These are phyloP conservation scores for Hippasteria phrygiana DNA, from an alignment of 53 echinoderm and acorn worm species.

Conservation along the genomic window DNA sequence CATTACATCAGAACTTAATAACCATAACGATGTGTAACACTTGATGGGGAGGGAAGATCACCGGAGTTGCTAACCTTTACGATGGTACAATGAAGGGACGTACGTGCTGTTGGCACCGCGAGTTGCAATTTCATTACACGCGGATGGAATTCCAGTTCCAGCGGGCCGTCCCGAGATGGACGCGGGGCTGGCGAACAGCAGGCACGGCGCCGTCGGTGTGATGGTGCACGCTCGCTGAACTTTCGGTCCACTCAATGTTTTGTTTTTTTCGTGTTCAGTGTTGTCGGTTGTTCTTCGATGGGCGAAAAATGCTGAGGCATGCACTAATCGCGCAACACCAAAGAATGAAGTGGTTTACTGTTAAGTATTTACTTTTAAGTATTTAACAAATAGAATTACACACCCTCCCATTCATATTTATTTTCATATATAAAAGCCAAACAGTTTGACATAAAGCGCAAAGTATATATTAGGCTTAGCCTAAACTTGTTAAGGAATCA, in stretches of 20 bases:
- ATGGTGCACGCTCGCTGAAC: slow-evolving; percentile 59
- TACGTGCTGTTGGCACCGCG: slow-evolving; percentile 22
- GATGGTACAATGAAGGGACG: neutral
- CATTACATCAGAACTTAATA: slow-evolving; percentile 60
- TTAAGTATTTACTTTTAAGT: too few relatives aligned
- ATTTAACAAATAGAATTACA: too few relatives aligned
- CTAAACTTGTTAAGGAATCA: too few relatives aligned
- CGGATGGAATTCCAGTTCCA: slow-evolving; percentile 25
- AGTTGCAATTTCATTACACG: slow-evolving; percentile 59
- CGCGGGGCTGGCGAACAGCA: slow-evolving; percentile 28
- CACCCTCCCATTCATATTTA: too few relatives aligned
- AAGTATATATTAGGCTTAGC: too few relatives aligned
- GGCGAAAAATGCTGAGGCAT: neutral
- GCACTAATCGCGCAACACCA: neutral
- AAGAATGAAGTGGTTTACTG: neutral
- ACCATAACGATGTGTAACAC: slow-evolving; percentile 45
- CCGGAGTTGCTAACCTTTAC: slow-evolving; percentile 51
- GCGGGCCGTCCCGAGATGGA: slow-evolving; percentile 39
- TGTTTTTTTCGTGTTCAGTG: neutral
- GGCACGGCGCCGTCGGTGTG: slow-evolving; percentile 54
- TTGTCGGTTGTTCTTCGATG: neutral
- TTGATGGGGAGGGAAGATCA: slow-evolving; percentile 7
- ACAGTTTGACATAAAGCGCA: too few relatives aligned
- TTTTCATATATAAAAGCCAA: too few relatives aligned
- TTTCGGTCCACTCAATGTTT: slow-evolving; percentile 20